Evolutionary conservation across 1,140 invertebrate species (phyloP), one percentile per base, ranked within the genome.

Genomic region (Homalodisca vitripennis): DNA sequence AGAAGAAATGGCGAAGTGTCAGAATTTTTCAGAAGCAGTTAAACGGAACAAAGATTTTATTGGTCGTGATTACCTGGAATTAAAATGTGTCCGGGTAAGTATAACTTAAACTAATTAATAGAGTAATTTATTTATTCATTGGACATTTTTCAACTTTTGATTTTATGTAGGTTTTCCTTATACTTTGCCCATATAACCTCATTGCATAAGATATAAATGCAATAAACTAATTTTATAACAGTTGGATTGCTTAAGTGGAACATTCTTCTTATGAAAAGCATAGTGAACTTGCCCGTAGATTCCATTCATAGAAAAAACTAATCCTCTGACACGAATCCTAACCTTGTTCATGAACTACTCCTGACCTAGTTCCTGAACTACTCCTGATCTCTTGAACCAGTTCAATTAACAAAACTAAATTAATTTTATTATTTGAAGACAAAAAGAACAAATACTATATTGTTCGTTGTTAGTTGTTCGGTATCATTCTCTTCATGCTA

Each of bases 1-100:
- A 20, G 79, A 82, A 20, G 93, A 94, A 77, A 87, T 90, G 70
- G 82, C 83, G 53, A 95, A 95, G 82, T 95, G 93, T 77, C 77
- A 83, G 55, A 89, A 88, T 71, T 85, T 94, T 67, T 82, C 88
- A 0, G 82, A 80, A 64, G 87, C 88, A 2, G 81, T 90, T 1
- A 80, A 87, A 66, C 81, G 84, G 68, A 89, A 92, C 76, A 85
- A 82, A 67, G 80, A 81, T 1, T 74, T 83, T 10, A 90, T 92
- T 76, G 85, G 83, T n/a, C 78, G 81, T 47, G 81, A 84, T 64
- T 87, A 84, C 66, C 79, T 91, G 67, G 83, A 86, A 67, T 74
- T 92, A 1, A 77, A 82, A 17, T 93, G 91, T 75, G 81, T 83
- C 72, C 82, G 85, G 74, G 86, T 85, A 80, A 80, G 17, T 51